These are phyloP conservation scores for Phrynocephalus vlangalii DNA, from an alignment of 2,797 vertebrate genomes.

Conservation along the genomic window DNA sequence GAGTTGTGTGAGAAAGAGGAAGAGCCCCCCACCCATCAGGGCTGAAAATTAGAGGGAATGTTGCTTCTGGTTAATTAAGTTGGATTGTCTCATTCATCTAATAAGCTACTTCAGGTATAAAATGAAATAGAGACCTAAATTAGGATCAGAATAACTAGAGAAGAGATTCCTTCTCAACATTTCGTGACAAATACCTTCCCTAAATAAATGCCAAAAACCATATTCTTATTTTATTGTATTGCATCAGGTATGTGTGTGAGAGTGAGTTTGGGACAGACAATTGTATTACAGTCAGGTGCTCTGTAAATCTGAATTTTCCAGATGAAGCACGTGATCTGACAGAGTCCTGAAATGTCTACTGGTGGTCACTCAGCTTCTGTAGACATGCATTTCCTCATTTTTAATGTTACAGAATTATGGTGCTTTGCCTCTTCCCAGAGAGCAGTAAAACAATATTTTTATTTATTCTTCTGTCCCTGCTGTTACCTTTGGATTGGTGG, in stretches of 20 bases:
- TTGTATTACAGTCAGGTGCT: neutral
- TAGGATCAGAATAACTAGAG: neutral
- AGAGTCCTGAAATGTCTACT: conserved; percentile 8
- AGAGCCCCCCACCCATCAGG: too few species aligned
- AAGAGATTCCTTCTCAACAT: neutral
- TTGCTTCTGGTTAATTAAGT: neutral
- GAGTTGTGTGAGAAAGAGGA: too few species aligned
- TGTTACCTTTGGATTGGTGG: neutral
- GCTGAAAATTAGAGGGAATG: too few species aligned
- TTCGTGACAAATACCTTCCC: neutral
- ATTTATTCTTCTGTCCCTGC: neutral
- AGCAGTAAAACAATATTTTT: conserved; percentile 7
- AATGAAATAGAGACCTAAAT: neutral
- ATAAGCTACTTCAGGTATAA: neutral
- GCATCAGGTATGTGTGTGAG: neutral
- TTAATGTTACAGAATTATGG: neutral
- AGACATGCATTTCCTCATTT: neutral
- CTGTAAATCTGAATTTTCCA: neutral
- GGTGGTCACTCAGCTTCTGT: neutral
- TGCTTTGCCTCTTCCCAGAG: neutral
- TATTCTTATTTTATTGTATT: neutral
- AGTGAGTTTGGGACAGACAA: neutral
- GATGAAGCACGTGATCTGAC: neutral
- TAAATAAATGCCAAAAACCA: neutral
- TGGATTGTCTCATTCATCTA: neutral